A percentile compares a stretch with the other conserved stretches of the same genome.
phyloP scores from a whole-genome alignment of 53 echinoderm and acorn worm genomes.

The Holothuria scabra region DNA sequence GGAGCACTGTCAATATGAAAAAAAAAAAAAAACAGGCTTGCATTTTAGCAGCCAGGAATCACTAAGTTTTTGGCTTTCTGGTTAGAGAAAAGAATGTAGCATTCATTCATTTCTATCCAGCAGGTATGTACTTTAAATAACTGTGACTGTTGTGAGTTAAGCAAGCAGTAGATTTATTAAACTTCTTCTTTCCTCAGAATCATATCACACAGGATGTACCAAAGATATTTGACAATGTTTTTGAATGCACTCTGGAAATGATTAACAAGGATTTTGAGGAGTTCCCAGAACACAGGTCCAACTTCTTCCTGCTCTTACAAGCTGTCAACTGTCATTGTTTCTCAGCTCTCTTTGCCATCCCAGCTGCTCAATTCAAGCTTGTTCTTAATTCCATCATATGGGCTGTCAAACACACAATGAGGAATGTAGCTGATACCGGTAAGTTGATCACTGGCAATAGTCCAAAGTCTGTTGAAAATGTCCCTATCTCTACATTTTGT shows the following conservation, averaged over 20 bases:
- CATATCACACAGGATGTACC: conserved; percentile 90
- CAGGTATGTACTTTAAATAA: no score
- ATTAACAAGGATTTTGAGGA: conserved; percentile 99
- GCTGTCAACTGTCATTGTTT: conserved; percentile 98
- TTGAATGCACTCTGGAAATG: conserved; percentile 96
- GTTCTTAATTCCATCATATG: conserved; percentile 96
- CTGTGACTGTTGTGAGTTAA: no score
- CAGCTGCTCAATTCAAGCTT: conserved; percentile 90
- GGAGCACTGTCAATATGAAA: no score
- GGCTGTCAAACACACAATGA: conserved; percentile 99
- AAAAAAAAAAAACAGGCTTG: no score
- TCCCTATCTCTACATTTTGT: neutral
- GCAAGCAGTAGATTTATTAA: no score
- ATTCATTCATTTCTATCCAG: no score
- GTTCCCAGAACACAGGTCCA: conserved; percentile 93
- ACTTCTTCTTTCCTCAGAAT: conserved; percentile 46
- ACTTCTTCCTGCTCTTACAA: conserved; percentile 94
- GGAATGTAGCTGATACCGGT: conserved; percentile 99
- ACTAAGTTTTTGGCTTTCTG: no score
- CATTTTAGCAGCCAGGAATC: no score
- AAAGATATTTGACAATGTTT: conserved; percentile 87
- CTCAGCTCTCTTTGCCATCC: conserved; percentile 84
- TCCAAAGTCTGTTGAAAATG: neutral
- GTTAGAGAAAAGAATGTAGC: no score
- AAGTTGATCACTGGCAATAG: neutral